Evolutionary conservation across 2,113 vertebrate species (phyloP).

Genomic region (Mustela lutreola): DNA sequence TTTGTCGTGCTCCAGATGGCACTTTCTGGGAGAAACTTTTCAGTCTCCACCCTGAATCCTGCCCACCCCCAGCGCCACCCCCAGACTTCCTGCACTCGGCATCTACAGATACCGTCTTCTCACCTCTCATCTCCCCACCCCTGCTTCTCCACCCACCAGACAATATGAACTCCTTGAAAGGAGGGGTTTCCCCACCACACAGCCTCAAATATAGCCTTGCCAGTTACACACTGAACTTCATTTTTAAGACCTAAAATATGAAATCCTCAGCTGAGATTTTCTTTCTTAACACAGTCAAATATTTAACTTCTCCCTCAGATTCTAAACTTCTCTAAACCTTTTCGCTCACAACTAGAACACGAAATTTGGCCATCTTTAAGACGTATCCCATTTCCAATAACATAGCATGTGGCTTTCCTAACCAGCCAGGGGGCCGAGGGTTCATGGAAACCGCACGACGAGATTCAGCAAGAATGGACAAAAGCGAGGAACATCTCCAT

Average conservation of each 20-base stretch:
- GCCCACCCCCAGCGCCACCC: not conserved
- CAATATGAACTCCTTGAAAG: not conserved
- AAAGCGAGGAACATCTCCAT: not conserved
- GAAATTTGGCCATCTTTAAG: not conserved
- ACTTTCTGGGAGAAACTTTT: not conserved
- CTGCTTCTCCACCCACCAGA: not conserved
- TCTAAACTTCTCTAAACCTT: not conserved
- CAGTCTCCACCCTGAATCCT: not conserved
- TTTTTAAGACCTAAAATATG: slow-evolving; percentile 21
- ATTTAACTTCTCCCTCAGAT: not conserved
- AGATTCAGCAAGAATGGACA: not conserved
- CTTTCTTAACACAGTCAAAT: slow-evolving; percentile 34
- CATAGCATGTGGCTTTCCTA: not conserved
- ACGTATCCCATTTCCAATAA: not conserved
- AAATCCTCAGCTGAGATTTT: slow-evolving; percentile 10
- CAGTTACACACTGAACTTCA: not conserved
- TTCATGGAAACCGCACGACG: not conserved
- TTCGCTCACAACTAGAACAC: not conserved
- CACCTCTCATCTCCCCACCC: not conserved
- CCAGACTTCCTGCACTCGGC: not conserved
- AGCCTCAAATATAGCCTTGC: not conserved
- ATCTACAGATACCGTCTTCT: not conserved
- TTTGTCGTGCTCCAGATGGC: accelerated
- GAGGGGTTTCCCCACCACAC: not conserved
- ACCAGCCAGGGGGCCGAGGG: not conserved